Base-by-base conservation (phyloP, 1,140 invertebrate genomes). In the Drosophila triauraria region DNA sequence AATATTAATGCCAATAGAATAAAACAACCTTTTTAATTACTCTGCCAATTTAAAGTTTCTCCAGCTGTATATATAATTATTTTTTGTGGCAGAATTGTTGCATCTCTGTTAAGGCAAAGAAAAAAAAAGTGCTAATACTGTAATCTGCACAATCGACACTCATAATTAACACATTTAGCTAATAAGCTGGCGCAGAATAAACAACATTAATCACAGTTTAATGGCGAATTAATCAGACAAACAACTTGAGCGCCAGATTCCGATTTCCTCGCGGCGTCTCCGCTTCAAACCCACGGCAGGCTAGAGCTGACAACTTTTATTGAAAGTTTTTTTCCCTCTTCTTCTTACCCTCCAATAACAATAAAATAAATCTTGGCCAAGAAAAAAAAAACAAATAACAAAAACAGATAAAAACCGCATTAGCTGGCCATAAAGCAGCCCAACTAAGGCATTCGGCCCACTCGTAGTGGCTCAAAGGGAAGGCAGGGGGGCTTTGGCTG, bases 161-260 rank as follows among this genome's bases (percentile, higher is more conserved):
- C 81, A 90, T 88, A 90, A 88, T 88, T 84, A 88, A 88, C 85
- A 90, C 84, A 88, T 88, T 90, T 88, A 82, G 84, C 81, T 88
- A 90, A 88, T 90, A 90, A 88, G 81, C 90, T 88, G 65, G 53
- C 77, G 70, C 67, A 88, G 80, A 88, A 84, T 85, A 88, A 90
- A 88, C 85, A 88, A 64, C 84, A 90, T 90, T 88, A 88, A 90
- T 88, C 85, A 88, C 81, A 68, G 74, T 90, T 75, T 88, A 88
- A 88, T 88, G 70, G 85, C 62, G 74, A 75, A 84, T 88, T 88
- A 88, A 88, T 90, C 70, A 84, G 81, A 81, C 78, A 87, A 80
- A 88, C 77, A 83, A 76, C 67, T 72, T 35, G n/a, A 47, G 32
- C 40, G 25, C 61, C 20, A 42, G 61, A 35, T 44, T 64, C 57